Evolutionary conservation across 2,113 vertebrate genomes (phyloP).

Genomic region (Gavia stellata): DNA sequence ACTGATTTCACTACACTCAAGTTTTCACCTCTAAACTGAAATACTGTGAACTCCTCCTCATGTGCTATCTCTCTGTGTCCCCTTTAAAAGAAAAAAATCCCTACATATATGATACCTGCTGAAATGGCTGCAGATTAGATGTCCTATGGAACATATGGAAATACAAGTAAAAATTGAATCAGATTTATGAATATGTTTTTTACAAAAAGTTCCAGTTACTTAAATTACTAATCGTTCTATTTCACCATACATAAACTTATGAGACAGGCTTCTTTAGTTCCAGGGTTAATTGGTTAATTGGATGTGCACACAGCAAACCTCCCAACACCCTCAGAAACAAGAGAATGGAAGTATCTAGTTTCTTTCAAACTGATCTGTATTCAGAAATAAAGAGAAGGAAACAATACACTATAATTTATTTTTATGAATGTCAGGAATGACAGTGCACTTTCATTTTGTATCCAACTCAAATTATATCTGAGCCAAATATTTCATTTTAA

Average conservation of each 20-base stretch:
- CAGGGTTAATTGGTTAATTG: not conserved
- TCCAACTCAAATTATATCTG: conserved; percentile 48
- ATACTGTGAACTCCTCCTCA: not conserved
- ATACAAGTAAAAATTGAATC: not conserved
- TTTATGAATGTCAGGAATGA: conserved; percentile 65
- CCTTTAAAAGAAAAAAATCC: not conserved
- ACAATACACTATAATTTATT: conserved; percentile 60
- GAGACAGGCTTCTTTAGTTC: not conserved
- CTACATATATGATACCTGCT: not conserved
- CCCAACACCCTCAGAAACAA: not conserved
- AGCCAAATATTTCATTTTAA: conserved; percentile 65
- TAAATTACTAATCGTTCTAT: not conserved
- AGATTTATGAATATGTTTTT: accelerated
- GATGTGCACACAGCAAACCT: not conserved
- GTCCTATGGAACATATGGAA: not conserved
- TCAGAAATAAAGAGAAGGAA: conserved; percentile 49
- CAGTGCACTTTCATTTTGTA: conserved; percentile 59
- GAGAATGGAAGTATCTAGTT: not conserved
- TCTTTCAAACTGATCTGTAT: conserved; percentile 39
- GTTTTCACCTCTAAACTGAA: not conserved
- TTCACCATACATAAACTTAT: not conserved
- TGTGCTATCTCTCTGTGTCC: not conserved
- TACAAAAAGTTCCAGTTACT: not conserved
- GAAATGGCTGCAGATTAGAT: not conserved
- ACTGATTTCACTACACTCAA: not conserved